Percentiles rank a stretch among this genome's conserved stretches.
Evolutionary conservation across 35 echinoderm and acorn worm genomes (phyloP).

Genomic region (Heliocidaris erythrogramma): DNA sequence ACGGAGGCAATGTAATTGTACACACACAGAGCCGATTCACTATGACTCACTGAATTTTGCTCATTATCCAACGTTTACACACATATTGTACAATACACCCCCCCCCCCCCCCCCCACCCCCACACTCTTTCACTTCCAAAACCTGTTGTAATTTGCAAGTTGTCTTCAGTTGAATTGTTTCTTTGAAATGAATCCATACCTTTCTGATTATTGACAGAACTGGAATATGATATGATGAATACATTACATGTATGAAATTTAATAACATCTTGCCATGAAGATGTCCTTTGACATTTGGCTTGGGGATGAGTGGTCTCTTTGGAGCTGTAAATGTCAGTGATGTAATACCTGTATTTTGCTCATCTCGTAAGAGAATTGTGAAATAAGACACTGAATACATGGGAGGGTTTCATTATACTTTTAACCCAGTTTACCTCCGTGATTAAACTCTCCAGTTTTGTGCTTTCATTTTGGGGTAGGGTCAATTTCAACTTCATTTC

Average conservation of each 20-base stretch:
- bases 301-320: neutral
- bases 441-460: neutral
- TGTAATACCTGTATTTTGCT: neutral
- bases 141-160: neutral
- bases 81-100: neutral
- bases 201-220: neutral
- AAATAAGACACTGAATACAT: neutral
- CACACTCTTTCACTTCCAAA: neutral
- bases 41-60: conserved; percentile 27
- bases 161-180: neutral
- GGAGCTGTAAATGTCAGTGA: neutral
- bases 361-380: neutral
- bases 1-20: conserved; percentile 12
- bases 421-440: neutral
- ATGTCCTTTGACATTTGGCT: neutral
- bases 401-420: no score
- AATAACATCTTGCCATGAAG: neutral
- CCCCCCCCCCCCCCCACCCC: neutral
- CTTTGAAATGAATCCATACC: neutral
- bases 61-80: conserved; percentile 8
- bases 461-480: no score
- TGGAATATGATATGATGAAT: neutral
- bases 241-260: neutral
- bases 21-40: conserved; percentile 25
- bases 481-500: neutral